Percentiles rank a stretch among this genome's conserved stretches.
phyloP scores from a whole-genome alignment of 1,140 invertebrate genomes.

The Lordiphosa stackelbergi region DNA sequence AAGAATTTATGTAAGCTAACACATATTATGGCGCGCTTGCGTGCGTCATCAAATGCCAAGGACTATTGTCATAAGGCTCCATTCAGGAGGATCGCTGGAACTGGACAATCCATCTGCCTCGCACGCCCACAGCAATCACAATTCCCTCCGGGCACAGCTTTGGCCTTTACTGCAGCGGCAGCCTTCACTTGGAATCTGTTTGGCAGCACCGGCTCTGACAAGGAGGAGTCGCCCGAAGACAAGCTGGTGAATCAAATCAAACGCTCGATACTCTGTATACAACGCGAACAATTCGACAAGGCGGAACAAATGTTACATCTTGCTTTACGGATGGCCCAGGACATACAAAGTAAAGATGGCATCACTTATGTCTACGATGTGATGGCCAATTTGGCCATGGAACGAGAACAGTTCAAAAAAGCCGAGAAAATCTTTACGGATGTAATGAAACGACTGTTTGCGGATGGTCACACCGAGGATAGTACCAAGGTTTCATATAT shows the following conservation, averaged over 20 bases:
- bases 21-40: slow-evolving; percentile 29
- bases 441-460: slow-evolving; percentile 87
- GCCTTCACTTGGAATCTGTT: slow-evolving; percentile 50
- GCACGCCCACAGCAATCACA: slow-evolving; percentile 5
- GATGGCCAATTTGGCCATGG: slow-evolving; percentile 92
- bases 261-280: slow-evolving; percentile 83
- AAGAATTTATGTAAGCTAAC: slow-evolving; percentile 46
- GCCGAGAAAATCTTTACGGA: slow-evolving; percentile 90
- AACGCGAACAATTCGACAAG: slow-evolving; percentile 86
- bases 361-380: slow-evolving; percentile 93
- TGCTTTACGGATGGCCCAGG: slow-evolving; percentile 89
- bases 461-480: slow-evolving; percentile 83
- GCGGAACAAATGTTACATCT: slow-evolving; percentile 91
- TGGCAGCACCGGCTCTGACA: slow-evolving; percentile 31
- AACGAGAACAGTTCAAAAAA: slow-evolving; percentile 86
- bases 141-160: slow-evolving; percentile 5
- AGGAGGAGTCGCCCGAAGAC: slow-evolving; percentile 80
- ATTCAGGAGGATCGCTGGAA: neutral
- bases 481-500: slow-evolving; percentile 83
- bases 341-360: slow-evolving; percentile 84
- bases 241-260: slow-evolving; percentile 86
- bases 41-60: slow-evolving; percentile 7
- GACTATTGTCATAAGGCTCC: slow-evolving; percentile 17
- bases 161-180: slow-evolving; percentile 38
- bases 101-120: slow-evolving; percentile 1